These are phyloP conservation scores for Pseudococcus longispinus DNA, from an alignment of 2,888 invertebrate genomes.

Conservation along the genomic window DNA sequence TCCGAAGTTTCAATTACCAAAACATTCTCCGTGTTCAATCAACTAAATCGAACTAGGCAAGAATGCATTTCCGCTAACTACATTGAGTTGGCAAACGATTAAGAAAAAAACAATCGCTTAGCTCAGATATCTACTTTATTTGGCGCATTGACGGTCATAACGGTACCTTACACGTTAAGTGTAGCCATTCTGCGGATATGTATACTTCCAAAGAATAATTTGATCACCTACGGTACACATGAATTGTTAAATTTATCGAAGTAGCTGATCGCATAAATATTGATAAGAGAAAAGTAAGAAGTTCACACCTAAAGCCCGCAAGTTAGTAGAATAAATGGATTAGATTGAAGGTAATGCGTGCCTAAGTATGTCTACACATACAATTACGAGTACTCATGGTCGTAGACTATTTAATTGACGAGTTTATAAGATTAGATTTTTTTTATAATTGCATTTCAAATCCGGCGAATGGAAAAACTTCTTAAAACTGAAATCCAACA, in stretches of 20 bases:
- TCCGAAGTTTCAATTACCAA: background rate
- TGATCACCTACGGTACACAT: background rate
- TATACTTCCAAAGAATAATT: background rate
- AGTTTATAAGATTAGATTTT: constrained; percentile 20
- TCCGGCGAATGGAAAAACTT: constrained; percentile 1
- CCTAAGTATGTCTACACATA: background rate
- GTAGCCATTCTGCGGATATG: background rate
- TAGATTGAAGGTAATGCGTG: constrained; percentile 26
- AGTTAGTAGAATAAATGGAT: background rate
- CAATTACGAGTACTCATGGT: constrained; percentile 25
- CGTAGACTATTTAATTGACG: constrained; percentile 19
- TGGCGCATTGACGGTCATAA: constrained; percentile 16
- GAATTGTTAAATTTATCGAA: background rate
- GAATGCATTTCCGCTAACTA: constrained; percentile 24
- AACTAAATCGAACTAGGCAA: background rate
- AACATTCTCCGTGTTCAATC: background rate
- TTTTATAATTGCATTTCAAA: background rate
- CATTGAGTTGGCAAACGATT: background rate
- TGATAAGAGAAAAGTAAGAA: constrained; percentile 34
- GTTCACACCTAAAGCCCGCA: constrained; percentile 24
- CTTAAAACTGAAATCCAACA: background rate
- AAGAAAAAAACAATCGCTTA: constrained; percentile 7
- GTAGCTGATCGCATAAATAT: constrained; percentile 25
- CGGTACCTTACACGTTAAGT: background rate
- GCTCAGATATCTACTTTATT: background rate